A percentile compares a stretch with the other conserved stretches of the same genome.
Conservation (phyloP, 2,113 vertebrate species). For the Pelecanoides urinatrix region DNA sequence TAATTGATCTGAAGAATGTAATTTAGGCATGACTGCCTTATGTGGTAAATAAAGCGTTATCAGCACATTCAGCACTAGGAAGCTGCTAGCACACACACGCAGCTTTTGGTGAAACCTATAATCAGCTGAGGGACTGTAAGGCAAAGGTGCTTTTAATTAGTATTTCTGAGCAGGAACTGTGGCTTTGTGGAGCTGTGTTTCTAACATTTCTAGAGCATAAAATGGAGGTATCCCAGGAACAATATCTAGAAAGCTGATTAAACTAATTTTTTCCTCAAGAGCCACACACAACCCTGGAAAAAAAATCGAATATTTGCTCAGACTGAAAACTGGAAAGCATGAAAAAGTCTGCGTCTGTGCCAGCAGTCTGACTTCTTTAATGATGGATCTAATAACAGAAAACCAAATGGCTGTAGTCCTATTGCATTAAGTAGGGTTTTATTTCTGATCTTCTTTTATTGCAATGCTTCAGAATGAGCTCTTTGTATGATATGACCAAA, state of each 20-base stretch:
- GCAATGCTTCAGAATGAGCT: not conserved
- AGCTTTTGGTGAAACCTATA: not conserved
- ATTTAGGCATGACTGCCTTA: not conserved
- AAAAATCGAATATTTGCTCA: not conserved
- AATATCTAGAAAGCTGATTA: not conserved
- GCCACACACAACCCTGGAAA: not conserved
- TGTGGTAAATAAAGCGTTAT: not conserved
- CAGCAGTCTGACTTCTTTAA: not conserved
- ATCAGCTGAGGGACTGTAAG: not conserved
- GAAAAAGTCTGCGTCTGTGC: not conserved
- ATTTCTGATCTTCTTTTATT: not conserved
- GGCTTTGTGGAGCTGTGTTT: not conserved
- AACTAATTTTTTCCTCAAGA: not conserved
- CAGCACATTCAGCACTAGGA: not conserved
- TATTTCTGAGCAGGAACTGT: not conserved
- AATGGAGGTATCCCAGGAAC: not conserved
- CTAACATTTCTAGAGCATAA: not conserved
- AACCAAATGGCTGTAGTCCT: not conserved
- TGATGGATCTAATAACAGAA: not conserved
- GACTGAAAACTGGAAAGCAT: not conserved
- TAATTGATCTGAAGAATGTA: not conserved
- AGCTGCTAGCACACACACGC: not conserved
- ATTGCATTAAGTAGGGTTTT: not conserved
- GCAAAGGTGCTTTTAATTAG: not conserved
- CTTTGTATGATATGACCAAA: not conserved